Evolutionary conservation across 2,113 vertebrate genomes (phyloP), one percentile per base, ranked within the genome.

Genomic region (Rynchops niger): DNA sequence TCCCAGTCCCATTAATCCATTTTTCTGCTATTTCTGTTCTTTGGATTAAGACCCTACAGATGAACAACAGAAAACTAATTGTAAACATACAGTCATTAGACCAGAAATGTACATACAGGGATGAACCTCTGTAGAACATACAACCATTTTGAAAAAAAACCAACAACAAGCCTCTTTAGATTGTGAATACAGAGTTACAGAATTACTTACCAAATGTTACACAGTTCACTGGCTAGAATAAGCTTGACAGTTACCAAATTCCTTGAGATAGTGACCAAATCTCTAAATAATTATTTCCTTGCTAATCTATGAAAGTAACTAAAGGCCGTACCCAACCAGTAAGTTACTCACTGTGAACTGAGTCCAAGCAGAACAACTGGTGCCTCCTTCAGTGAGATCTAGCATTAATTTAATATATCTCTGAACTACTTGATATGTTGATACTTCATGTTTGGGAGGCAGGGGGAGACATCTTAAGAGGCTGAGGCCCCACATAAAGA

Each of bases 41-140:
- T 49, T 71, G 42, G 27, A 82, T 82, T 59, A 87, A 84, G 3
- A 5, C 14, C 14, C 12, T 70, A n/a, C 15, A 42, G 66, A 56
- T 15, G 19, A 78, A 59, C 25, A 36, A 55, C 58, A 77, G 40
- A 69, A 88, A 86, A 40, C 1, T 38, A n/a, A 52, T 6, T 73
- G 34, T 38, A 71, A 59, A 14, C 12, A 21, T 56, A 27, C 13
- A 43, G 40, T 19, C 20, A 9, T 43, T 65, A 58, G 59, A 77
- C 5, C 53, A 88, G 69, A 86, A 27, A 38, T 30, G 11, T 6
- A 25, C 0, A 0, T 26, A 50, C 19, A n/a, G 59, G 20, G 43
- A 58, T 47, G 56, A 56, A 17, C 17, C 38, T 45, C 42, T 55
- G 38, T 12, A 71, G 17, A 82, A 20, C 9, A 6, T 29, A 47